Evolutionary conservation across 2,113 vertebrate genomes (phyloP).

Genomic region (Madoqua kirkii): DNA sequence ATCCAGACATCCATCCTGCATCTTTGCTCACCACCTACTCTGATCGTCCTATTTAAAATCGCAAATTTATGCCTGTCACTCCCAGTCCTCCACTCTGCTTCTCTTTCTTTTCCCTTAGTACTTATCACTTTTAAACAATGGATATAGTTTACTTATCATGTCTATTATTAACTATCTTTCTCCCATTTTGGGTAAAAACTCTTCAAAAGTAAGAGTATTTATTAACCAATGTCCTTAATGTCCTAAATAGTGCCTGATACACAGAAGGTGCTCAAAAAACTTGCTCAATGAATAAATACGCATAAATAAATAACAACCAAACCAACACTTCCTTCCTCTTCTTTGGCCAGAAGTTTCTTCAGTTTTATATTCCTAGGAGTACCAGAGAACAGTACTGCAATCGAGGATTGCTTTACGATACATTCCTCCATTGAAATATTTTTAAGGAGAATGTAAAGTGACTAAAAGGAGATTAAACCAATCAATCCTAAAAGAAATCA

Average conservation of each 20-base stretch:
- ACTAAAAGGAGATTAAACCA: not conserved
- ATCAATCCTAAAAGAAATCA: not conserved
- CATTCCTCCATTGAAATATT: not conserved
- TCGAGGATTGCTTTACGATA: not conserved
- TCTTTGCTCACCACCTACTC: not conserved
- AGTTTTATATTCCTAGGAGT: not conserved
- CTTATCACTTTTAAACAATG: constrained; percentile 2
- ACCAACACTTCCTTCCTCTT: not conserved
- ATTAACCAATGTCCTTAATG: not conserved
- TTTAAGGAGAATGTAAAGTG: constrained; percentile 20
- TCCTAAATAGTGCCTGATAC: not conserved
- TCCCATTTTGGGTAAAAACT: not conserved
- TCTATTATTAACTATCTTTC: not conserved
- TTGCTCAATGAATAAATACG: constrained; percentile 4
- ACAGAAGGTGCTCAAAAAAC: not conserved
- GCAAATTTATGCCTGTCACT: not conserved
- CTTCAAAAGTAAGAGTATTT: constrained; percentile 32
- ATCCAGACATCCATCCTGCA: not conserved
- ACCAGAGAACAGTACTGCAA: not conserved
- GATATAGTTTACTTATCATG: not conserved
- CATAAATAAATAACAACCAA: constrained; percentile 16
- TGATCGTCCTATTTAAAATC: not conserved
- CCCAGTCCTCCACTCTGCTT: not conserved
- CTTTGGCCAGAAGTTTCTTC: not conserved
- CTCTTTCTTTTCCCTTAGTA: not conserved